Conservation (phyloP, 2,797 vertebrate species). For the Sebastes kiyomatsui region DNA sequence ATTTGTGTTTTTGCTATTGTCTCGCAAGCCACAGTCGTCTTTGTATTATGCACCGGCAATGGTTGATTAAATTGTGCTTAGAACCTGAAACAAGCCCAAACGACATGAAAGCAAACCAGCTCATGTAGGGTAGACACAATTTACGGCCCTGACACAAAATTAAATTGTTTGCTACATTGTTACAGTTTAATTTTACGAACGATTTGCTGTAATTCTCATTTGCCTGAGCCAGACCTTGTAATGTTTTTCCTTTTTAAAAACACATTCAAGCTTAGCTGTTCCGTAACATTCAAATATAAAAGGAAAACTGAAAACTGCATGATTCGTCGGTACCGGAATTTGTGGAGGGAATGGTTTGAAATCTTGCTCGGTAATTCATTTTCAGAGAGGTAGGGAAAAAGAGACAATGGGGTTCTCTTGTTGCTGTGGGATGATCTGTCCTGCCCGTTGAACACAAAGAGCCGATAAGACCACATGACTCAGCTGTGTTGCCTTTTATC, state of each 20-base stretch:
- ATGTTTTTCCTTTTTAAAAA: conserved; percentile 46
- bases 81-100: conserved; percentile 54
- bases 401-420: conserved; percentile 47
- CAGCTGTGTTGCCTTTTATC: conserved; percentile 56
- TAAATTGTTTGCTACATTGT: conserved; percentile 59
- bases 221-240: conserved; percentile 17
- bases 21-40: conserved; percentile 39
- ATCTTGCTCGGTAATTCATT: conserved; percentile 45
- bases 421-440: conserved; percentile 50
- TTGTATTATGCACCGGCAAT: conserved; percentile 62
- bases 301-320: conserved; percentile 3
- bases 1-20: conserved; percentile 65
- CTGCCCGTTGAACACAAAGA: conserved; percentile 37
- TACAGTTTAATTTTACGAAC: conserved; percentile 62
- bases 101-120: conserved; percentile 51
- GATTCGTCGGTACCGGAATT: conserved; percentile 35
- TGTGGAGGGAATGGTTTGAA: conserved; percentile 13
- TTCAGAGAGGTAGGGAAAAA: neutral
- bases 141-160: conserved; percentile 55
- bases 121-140: conserved; percentile 41
- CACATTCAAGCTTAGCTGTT: conserved; percentile 28
- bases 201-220: conserved; percentile 54
- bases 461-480: conserved; percentile 59
- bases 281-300: conserved; percentile 17
- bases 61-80: conserved; percentile 65